Evolutionary conservation across 2,888 invertebrate species (phyloP), one percentile per base, ranked within the genome.

Genomic region (Hyppa rectilinea): DNA sequence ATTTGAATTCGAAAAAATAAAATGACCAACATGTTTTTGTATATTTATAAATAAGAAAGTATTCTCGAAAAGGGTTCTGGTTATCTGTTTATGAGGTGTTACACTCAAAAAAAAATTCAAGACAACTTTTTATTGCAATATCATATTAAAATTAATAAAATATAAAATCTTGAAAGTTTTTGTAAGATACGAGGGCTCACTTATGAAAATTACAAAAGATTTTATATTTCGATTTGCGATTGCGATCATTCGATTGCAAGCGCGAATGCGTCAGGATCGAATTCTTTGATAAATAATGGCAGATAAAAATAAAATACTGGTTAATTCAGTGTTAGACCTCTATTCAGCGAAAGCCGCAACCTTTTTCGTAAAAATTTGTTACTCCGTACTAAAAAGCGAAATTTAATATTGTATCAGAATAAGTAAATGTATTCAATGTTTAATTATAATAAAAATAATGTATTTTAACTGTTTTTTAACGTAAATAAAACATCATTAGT

Each of bases 401-500:
- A 58, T 89, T 84, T 82, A 88, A 88, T 88, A 89, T 87, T 88
- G 85, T 89, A 89, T 85, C 84, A 78, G 82, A 75, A 80, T 92
- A 92, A 92, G 89, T 92, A 88, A 89, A 89, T 92, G 92, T 93
- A 91, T 85, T 92, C 90, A 91, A 87, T 92, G 92, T 93, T 92
- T 92, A 89, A 91, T 89, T 87, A 87, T 81, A 85, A 87, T 73
- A 76, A 74, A 74, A 88, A 86, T 82, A 88, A 85, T 88, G 87
- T 89, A 90, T 92, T 93, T 92, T 88, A 91, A 89, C 87, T 89
- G 89, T 90, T 91, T 92, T 92, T 89, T 86, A 87, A 89, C 86
- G 87, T 89, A 87, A 87, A 83, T 71, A 69, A 64, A 88, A 87
- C 76, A 85, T 88, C 82, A 82, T 82, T 78, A 81, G 85, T 72